Conservation (phyloP, 2,113 vertebrate genomes). For the Fregetta grallaria region DNA sequence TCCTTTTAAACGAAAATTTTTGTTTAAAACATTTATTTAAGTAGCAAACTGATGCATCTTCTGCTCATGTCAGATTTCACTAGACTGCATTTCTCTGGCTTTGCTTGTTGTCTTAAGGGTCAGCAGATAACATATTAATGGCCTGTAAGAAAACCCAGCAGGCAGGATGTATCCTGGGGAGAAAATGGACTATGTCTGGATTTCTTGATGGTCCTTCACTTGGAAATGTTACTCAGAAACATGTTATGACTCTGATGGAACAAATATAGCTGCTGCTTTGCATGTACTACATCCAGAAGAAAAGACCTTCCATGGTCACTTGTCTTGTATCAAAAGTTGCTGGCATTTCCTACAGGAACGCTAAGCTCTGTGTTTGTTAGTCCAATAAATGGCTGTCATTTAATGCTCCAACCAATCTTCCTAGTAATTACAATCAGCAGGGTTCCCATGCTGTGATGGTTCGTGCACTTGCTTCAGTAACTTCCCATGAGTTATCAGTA, state of each 20-base stretch:
- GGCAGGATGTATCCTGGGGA: background rate
- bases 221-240: background rate
- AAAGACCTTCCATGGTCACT: background rate
- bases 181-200: background rate
- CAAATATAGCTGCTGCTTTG: background rate
- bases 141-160: background rate
- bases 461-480: background rate
- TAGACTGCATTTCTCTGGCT: background rate
- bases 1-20: background rate
- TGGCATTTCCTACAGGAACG: background rate
- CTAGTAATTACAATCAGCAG: background rate
- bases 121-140: background rate
- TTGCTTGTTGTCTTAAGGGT: background rate
- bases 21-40: conserved; percentile 20
- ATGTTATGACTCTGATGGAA: background rate
- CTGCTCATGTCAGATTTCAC: background rate
- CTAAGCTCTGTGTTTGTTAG: background rate
- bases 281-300: background rate
- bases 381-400: background rate
- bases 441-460: conserved; percentile 21
- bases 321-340: background rate
- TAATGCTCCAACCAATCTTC: background rate
- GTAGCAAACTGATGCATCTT: background rate
- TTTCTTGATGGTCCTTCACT: background rate
- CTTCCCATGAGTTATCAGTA: background rate